phyloP scores from a whole-genome alignment of 2,113 vertebrate species.

The Brachionichthys hirsutus region DNA sequence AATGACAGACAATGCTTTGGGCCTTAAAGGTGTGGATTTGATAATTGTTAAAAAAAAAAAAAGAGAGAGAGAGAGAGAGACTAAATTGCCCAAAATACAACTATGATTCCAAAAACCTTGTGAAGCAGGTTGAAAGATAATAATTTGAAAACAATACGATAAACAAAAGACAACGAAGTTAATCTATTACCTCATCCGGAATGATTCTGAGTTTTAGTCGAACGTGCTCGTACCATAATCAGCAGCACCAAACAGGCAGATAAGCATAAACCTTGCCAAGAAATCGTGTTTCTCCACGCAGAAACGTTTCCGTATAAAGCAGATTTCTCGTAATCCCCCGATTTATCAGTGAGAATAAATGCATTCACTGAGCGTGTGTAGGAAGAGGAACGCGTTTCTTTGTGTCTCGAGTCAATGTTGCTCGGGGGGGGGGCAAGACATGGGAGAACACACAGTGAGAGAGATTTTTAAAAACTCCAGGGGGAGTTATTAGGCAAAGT shows the following conservation, averaged over 20 bases:
- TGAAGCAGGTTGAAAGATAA: no score
- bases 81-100: no score
- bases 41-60: no score
- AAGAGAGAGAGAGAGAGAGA: no score
- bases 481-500: conserved; percentile 31
- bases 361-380: background rate
- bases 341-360: conserved; percentile 1
- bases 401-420: conserved; percentile 7
- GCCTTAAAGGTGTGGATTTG: no score
- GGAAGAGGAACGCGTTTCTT: background rate
- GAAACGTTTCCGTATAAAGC: conserved; percentile 2
- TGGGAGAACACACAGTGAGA: conserved; percentile 21
- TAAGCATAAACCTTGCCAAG: background rate
- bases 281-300: background rate
- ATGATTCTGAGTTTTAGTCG: background rate
- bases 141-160: no score
- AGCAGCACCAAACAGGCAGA: background rate
- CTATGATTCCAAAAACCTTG: no score
- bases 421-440: conserved; percentile 10
- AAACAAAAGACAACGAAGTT: no score
- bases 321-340: conserved; percentile 12
- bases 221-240: background rate
- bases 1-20: no score
- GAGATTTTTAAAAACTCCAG: conserved; percentile 19
- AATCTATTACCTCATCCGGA: no score